These are phyloP conservation scores for Fissipunctia ypsillon DNA, from an alignment of 2,888 invertebrate genomes.

Conservation along the genomic window DNA sequence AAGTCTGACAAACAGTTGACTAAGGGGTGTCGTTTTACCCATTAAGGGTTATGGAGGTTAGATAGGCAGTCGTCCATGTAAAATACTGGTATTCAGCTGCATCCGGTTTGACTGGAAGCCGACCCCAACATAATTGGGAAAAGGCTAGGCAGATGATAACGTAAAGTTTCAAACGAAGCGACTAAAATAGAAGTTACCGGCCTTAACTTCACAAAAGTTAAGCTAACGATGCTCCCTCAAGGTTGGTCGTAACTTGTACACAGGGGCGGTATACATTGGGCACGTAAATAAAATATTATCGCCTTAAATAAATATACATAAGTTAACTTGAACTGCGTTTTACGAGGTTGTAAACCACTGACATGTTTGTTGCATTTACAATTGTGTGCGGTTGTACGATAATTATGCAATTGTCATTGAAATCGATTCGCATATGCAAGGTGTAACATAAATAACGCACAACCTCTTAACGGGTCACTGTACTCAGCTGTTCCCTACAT, in stretches of 20 bases:
- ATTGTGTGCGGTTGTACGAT: constrained; percentile 21
- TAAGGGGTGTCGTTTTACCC: no score
- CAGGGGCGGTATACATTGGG: constrained; percentile 16
- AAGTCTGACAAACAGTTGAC: no score
- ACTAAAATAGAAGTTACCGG: constrained; percentile 18
- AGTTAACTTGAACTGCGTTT: constrained; percentile 43
- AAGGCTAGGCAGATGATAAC: not conserved
- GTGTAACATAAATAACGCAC: no score
- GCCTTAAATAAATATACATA: constrained; percentile 52
- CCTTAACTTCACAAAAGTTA: constrained; percentile 27
- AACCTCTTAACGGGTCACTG: no score
- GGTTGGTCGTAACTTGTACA: constrained; percentile 26
- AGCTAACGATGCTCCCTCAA: constrained; percentile 29
- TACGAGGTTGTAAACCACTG: constrained; percentile 56
- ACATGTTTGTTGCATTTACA: constrained; percentile 10
- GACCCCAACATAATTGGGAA: not conserved
- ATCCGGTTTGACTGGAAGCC: not conserved
- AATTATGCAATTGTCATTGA: constrained; percentile 19
- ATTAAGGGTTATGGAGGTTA: no score
- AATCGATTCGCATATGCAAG: not conserved
- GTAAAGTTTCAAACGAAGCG: constrained; percentile 12
- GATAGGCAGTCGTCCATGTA: no score
- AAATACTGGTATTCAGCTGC: not conserved
- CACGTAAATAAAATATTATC: constrained; percentile 52
- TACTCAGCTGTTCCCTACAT: no score